Conservation (phyloP, 2,888 invertebrate species). For the Drosophila peninsularis region DNA sequence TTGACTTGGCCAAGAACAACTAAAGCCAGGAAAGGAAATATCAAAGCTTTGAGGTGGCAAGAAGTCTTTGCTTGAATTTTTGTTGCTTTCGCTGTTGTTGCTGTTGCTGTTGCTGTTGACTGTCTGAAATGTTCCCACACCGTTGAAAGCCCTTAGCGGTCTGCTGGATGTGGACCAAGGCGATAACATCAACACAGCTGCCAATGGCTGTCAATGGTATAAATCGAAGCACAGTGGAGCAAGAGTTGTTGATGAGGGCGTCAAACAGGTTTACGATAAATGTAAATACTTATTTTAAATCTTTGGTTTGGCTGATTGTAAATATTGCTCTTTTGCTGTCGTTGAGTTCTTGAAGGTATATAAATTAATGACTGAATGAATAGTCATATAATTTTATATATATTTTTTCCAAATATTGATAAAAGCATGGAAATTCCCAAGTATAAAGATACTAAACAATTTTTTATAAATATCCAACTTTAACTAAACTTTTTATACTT, state of each 20-base stretch:
- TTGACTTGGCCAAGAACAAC: constrained; percentile 68
- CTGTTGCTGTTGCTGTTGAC: constrained; percentile 25
- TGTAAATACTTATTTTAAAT: background rate
- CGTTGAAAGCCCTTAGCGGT: constrained; percentile 53
- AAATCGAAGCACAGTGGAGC: constrained; percentile 45
- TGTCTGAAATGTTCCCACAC: constrained; percentile 66
- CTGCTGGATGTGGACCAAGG: constrained; percentile 53
- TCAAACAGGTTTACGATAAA: background rate
- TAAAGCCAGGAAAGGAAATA: constrained; percentile 24
- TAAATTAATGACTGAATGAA: no score
- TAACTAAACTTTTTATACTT: no score
- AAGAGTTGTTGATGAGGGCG: background rate
- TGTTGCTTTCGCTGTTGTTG: background rate
- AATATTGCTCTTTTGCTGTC: background rate
- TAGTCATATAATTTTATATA: no score
- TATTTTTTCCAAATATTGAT: no score
- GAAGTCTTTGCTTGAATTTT: constrained; percentile 27
- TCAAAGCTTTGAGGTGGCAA: constrained; percentile 63
- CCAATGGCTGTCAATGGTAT: constrained; percentile 64
- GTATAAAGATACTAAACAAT: no score
- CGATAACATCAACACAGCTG: constrained; percentile 71
- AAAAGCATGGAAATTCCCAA: no score
- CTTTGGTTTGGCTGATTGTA: background rate
- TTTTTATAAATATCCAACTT: no score
- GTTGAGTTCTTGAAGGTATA: background rate